Percentiles rank a stretch among this genome's conserved stretches.
phyloP scores from a whole-genome alignment of 2,113 vertebrate genomes.

The Cyprinodon brontotheroides region DNA sequence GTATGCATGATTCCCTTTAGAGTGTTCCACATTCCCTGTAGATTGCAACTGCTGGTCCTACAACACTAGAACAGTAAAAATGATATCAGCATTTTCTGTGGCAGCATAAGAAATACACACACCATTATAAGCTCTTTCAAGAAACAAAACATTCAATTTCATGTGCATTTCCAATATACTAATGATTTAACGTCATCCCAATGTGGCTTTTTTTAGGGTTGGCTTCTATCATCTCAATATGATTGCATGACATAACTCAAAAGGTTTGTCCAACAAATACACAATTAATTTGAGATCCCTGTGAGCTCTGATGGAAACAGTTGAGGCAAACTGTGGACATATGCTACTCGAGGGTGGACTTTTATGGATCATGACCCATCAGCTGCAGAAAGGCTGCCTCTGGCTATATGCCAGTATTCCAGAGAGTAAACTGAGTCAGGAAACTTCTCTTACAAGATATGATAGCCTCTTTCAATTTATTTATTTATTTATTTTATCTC shows the following conservation, averaged over 20 bases:
- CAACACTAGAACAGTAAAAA: background rate
- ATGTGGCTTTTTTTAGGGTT: background rate
- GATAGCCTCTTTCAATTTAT: background rate
- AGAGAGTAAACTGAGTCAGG: background rate
- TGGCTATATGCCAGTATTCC: background rate
- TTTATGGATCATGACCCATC: background rate
- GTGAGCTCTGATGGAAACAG: background rate
- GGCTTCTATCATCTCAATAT: background rate
- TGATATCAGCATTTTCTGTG: background rate
- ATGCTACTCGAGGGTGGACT: background rate
- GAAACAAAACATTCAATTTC: background rate
- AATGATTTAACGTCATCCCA: background rate
- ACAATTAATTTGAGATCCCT: background rate
- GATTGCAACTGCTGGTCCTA: background rate
- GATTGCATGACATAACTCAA: background rate
- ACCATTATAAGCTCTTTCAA: background rate
- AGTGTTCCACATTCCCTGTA: background rate
- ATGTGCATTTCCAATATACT: background rate
- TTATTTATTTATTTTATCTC: background rate
- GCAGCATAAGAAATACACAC: background rate
- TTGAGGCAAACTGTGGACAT: background rate
- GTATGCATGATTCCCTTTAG: background rate
- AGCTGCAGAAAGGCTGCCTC: background rate
- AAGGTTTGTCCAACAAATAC: background rate
- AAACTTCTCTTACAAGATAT: background rate